These are phyloP conservation scores for Ericerus pela DNA, from an alignment of 1,140 invertebrate species.

Conservation along the genomic window DNA sequence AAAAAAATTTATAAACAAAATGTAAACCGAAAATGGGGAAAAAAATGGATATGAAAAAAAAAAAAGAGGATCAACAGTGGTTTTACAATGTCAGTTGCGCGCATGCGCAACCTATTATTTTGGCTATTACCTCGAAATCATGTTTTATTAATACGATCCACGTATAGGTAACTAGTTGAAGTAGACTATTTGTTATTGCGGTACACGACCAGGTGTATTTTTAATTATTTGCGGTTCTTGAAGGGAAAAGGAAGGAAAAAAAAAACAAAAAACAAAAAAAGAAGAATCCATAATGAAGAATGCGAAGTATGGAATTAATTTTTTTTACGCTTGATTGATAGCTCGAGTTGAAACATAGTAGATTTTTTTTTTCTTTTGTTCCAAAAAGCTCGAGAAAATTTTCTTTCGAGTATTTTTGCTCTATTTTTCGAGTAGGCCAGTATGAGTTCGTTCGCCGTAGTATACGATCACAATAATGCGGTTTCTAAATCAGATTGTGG, in stretches of 20 bases:
- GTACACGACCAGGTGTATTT: background rate
- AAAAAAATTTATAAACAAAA: too few relatives aligned
- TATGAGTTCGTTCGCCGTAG: constrained; percentile 3
- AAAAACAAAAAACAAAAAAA: too few relatives aligned
- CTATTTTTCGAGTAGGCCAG: background rate
- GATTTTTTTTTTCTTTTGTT: too few relatives aligned
- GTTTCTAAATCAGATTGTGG: constrained; percentile 2
- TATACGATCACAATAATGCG: background rate
- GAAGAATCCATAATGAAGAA: too few relatives aligned
- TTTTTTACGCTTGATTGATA: background rate
- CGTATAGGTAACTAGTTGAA: background rate
- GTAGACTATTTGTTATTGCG: background rate
- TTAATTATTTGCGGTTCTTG: background rate
- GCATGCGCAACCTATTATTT: background rate
- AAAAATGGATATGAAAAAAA: background rate
- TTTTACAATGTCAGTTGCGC: background rate
- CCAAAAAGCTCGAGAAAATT: constrained; percentile 1
- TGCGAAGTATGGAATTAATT: too few relatives aligned
- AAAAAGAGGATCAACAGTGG: background rate
- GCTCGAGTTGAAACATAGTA: too few relatives aligned
- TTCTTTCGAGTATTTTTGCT: too few relatives aligned
- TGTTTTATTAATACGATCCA: constrained; percentile 2
- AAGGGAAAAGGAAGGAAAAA: too few relatives aligned
- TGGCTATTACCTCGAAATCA: constrained; percentile 5
- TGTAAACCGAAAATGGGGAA: too few relatives aligned